Evolutionary conservation across 2,797 vertebrate genomes (phyloP).

Genomic region (Danio aesculapii): DNA sequence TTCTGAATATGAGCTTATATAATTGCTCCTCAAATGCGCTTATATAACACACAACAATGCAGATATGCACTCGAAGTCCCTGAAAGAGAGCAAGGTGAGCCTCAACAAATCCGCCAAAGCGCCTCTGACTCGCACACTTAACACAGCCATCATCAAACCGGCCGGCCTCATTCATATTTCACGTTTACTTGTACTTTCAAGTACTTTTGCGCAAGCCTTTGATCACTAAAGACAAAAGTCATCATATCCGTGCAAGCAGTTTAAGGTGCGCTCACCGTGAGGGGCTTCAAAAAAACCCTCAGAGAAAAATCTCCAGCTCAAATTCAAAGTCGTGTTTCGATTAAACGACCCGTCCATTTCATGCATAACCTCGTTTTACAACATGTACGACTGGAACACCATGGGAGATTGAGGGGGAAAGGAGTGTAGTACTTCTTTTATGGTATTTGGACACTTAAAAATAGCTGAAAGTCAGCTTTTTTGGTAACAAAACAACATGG

Average conservation of each 20-base stretch:
- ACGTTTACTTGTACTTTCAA: slow-evolving; percentile 66
- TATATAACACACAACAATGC: slow-evolving; percentile 59
- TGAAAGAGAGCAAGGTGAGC: slow-evolving; percentile 35
- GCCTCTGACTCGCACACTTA: slow-evolving; percentile 57
- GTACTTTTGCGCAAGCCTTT: slow-evolving; percentile 60
- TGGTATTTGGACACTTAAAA: background rate
- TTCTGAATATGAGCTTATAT: slow-evolving; percentile 57
- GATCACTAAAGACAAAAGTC: slow-evolving; percentile 66
- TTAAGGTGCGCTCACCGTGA: slow-evolving; percentile 59
- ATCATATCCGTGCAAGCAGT: slow-evolving; percentile 56
- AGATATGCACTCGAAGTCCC: slow-evolving; percentile 60
- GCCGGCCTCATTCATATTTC: slow-evolving; percentile 68
- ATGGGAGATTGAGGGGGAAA: background rate
- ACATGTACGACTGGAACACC: background rate
- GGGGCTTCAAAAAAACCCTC: slow-evolving; percentile 46
- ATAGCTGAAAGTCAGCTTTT: background rate
- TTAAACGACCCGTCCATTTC: slow-evolving; percentile 56
- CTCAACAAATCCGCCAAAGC: slow-evolving; percentile 54
- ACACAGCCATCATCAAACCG: slow-evolving; percentile 61
- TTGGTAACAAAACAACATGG: background rate
- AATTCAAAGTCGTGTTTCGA: slow-evolving; percentile 58
- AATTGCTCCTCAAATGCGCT: slow-evolving; percentile 55
- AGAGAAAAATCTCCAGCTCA: slow-evolving; percentile 52
- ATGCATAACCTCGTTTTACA: slow-evolving; percentile 38
- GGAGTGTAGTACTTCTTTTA: background rate